These are phyloP conservation scores for Entomobrya proxima DNA, from an alignment of 2,888 invertebrate species.

Conservation along the genomic window DNA sequence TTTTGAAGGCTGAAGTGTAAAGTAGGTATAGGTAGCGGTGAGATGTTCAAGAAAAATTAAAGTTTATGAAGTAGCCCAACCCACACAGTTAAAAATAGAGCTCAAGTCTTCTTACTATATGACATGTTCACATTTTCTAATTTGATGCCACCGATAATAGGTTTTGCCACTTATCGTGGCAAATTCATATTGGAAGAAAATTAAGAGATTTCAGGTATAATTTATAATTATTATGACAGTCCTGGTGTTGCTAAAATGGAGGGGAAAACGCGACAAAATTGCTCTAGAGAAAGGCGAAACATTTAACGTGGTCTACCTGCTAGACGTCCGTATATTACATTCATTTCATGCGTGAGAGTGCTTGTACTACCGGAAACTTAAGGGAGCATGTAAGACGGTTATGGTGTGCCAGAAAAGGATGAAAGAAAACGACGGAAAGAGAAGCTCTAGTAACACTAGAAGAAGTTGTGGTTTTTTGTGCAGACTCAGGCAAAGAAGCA, in stretches of 20 bases:
- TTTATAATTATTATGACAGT: constrained; percentile 52
- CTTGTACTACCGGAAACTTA: background rate
- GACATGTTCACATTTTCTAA: constrained; percentile 48
- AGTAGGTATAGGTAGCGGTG: background rate
- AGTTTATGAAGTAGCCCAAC: constrained; percentile 9
- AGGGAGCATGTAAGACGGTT: background rate
- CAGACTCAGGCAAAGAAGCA: background rate
- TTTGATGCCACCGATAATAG: constrained; percentile 3
- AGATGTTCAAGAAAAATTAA: background rate
- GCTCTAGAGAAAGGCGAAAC: background rate
- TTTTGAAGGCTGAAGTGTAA: background rate
- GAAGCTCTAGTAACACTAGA: background rate
- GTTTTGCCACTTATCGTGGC: background rate
- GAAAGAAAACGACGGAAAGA: background rate
- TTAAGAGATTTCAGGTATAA: constrained; percentile 58
- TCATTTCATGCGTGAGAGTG: background rate
- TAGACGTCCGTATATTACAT: background rate
- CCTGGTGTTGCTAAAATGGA: background rate
- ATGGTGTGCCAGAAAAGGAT: background rate
- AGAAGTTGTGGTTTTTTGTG: constrained; percentile 6
- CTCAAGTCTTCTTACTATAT: background rate
- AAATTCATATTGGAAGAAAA: constrained; percentile 49
- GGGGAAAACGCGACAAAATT: constrained; percentile 29
- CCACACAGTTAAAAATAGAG: background rate
- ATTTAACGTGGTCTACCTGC: background rate